A percentile compares a stretch with the other conserved stretches of the same genome.
phyloP scores from a whole-genome alignment of 1,140 invertebrate genomes.

The Achroia grisella region DNA sequence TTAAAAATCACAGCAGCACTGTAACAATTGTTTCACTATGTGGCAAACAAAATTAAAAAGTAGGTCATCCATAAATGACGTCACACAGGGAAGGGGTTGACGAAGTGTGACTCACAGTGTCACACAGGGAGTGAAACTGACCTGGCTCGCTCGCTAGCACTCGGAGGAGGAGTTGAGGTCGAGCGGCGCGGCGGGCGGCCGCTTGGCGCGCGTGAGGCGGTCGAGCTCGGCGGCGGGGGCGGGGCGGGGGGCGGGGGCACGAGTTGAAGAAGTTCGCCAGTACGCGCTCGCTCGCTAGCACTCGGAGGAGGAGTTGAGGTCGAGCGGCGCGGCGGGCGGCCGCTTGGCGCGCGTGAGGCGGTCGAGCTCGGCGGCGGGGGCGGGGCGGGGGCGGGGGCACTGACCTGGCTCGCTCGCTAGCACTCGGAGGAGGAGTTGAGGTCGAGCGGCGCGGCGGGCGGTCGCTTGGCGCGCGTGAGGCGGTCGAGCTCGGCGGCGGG shows the following conservation, averaged over 20 bases:
- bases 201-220: constrained; percentile 83
- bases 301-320: constrained; percentile 53
- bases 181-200: constrained; percentile 57
- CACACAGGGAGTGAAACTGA: too few relatives aligned
- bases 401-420: constrained; percentile 74
- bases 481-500: constrained; percentile 94
- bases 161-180: constrained; percentile 56
- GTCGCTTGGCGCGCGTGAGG: constrained; percentile 80
- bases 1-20: too few relatives aligned
- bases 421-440: constrained; percentile 66
- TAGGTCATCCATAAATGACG: too few relatives aligned
- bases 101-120: too few relatives aligned
- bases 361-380: constrained; percentile 94
- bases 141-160: constrained; percentile 14
- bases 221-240: constrained; percentile 95
- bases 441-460: constrained; percentile 60
- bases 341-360: constrained; percentile 83
- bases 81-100: too few relatives aligned
- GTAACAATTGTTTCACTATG: too few relatives aligned
- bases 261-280: constrained; percentile 97
- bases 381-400: constrained; percentile 80
- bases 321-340: constrained; percentile 58
- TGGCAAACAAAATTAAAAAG: too few relatives aligned
- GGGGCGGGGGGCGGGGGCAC: constrained; percentile 81
- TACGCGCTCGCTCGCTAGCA: constrained; percentile 75